These are phyloP conservation scores for Opisthograptis luteolata DNA, from an alignment of 2,888 invertebrate genomes.

Conservation along the genomic window DNA sequence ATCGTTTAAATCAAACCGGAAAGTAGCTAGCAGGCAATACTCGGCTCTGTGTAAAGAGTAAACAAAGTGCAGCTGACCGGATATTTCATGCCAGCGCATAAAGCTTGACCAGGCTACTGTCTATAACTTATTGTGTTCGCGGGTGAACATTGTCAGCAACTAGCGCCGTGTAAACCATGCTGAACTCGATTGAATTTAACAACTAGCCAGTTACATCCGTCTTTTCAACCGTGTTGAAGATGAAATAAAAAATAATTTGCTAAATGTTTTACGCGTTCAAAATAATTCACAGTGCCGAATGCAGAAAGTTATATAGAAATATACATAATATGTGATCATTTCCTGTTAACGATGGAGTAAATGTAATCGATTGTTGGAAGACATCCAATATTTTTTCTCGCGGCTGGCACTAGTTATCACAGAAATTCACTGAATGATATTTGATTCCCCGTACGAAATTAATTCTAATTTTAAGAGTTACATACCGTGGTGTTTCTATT, in stretches of 20 bases:
- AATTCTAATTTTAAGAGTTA: constrained; percentile 72
- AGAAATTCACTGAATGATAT: constrained; percentile 61
- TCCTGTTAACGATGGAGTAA: constrained; percentile 70
- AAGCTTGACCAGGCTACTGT: constrained; percentile 1
- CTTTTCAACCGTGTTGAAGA: constrained; percentile 31
- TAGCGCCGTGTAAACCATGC: neutral
- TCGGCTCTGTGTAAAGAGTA: neutral
- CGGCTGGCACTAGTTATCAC: constrained; percentile 70
- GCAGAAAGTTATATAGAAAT: too few relatives aligned
- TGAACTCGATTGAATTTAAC: constrained; percentile 32
- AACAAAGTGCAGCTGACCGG: constrained; percentile 19
- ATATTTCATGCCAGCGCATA: constrained; percentile 7
- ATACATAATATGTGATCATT: constrained; percentile 65
- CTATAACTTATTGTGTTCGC: neutral
- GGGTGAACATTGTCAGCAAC: constrained; percentile 13
- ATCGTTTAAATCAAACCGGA: constrained; percentile 13
- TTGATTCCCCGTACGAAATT: constrained; percentile 72
- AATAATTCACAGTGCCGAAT: constrained; percentile 52
- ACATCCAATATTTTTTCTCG: constrained; percentile 67
- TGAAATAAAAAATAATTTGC: constrained; percentile 40
- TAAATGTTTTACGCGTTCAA: constrained; percentile 40
- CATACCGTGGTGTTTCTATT: constrained; percentile 50
- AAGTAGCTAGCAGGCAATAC: constrained; percentile 10
- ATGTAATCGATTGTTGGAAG: constrained; percentile 79
- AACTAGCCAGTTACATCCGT: constrained; percentile 34